Evolutionary conservation across 1,140 invertebrate genomes (phyloP).

Genomic region (Drosophila serrata): DNA sequence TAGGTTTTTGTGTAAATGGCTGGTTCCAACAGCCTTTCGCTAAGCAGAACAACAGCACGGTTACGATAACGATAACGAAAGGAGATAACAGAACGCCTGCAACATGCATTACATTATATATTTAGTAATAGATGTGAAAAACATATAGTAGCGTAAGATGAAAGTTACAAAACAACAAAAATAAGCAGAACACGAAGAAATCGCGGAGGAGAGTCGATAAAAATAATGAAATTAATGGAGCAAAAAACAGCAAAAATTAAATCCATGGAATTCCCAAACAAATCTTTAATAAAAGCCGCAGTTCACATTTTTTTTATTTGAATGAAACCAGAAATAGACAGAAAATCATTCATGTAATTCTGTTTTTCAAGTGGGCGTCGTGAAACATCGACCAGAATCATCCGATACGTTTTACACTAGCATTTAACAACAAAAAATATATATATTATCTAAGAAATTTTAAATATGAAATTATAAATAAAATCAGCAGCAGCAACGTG

Average conservation of each 20-base stretch:
- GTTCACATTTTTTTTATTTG: conserved; percentile 72
- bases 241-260: conserved; percentile 20
- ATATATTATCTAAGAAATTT: conserved; percentile 64
- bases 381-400: conserved; percentile 59
- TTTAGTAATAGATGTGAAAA: conserved; percentile 80
- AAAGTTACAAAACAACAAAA: conserved; percentile 55
- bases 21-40: conserved; percentile 45
- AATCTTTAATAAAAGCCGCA: conserved; percentile 46
- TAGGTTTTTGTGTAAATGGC: conserved; percentile 57
- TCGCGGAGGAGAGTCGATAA: conserved; percentile 39
- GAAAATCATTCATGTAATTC: conserved; percentile 47
- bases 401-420: conserved; percentile 58
- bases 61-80: neutral
- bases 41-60: conserved; percentile 34
- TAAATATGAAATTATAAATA: conserved; percentile 57
- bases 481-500: conserved; percentile 31
- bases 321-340: conserved; percentile 38
- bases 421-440: conserved; percentile 49
- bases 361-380: conserved; percentile 69
- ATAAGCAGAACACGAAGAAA: conserved; percentile 34
- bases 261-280: conserved; percentile 77
- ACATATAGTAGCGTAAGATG: conserved; percentile 71
- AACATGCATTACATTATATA: conserved; percentile 70
- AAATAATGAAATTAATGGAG: conserved; percentile 53
- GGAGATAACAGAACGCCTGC: conserved; percentile 41